Conservation (phyloP, 1,140 invertebrate species). For the Nomia melanderi region DNA sequence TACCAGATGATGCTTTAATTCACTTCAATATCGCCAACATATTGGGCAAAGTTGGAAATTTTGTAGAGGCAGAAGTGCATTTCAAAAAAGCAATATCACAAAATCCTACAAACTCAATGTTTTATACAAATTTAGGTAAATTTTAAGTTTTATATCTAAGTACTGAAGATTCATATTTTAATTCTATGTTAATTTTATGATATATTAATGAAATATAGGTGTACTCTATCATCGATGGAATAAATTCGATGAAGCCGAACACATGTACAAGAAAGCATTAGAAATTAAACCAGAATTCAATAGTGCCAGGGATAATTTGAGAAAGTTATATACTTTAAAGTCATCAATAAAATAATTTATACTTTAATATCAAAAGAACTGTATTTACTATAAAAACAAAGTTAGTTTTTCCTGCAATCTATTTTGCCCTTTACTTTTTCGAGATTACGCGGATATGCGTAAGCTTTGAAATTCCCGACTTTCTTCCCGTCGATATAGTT, state of each 20-base stretch:
- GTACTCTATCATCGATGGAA: slow-evolving; percentile 97
- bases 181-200: slow-evolving; percentile 54
- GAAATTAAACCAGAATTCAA: slow-evolving; percentile 86
- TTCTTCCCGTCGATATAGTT: slow-evolving; percentile 84
- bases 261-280: slow-evolving; percentile 89
- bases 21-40: slow-evolving; percentile 95
- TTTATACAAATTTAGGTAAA: slow-evolving; percentile 93
- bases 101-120: slow-evolving; percentile 86
- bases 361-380: slow-evolving; percentile 8
- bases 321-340: slow-evolving; percentile 70
- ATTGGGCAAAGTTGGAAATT: slow-evolving; percentile 90
- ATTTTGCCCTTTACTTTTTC: neutral
- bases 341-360: slow-evolving; percentile 49
- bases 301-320: slow-evolving; percentile 86
- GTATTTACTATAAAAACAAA: neutral
- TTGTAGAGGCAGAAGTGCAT: slow-evolving; percentile 89
- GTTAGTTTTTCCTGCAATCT: neutral
- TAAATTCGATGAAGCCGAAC: slow-evolving; percentile 87
- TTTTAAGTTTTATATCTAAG: slow-evolving; percentile 22
- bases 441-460: slow-evolving; percentile 70
- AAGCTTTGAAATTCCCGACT: slow-evolving; percentile 77
- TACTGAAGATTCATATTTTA: neutral
- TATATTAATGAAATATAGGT: slow-evolving; percentile 87
- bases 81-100: slow-evolving; percentile 89
- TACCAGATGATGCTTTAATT: slow-evolving; percentile 88